Evolutionary conservation across 2,888 invertebrate species (phyloP).

Genomic region (Machimus rusticus): DNA sequence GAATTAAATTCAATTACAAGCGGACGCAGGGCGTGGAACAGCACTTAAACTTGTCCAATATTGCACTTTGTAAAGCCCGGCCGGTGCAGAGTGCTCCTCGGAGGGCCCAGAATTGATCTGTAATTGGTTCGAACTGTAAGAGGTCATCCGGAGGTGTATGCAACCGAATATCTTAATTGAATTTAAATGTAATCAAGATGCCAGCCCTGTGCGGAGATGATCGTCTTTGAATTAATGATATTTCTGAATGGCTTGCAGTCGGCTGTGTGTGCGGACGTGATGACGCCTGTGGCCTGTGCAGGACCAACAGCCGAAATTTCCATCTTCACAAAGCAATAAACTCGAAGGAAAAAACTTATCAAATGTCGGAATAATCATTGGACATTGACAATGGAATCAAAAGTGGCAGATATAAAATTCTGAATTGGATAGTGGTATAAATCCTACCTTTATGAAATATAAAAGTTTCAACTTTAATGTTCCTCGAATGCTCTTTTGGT

Average conservation of each 20-base stretch:
- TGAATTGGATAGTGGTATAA: too few relatives aligned
- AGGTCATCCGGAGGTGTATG: conserved; percentile 18
- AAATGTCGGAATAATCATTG: too few relatives aligned
- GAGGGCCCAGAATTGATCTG: conserved; percentile 8
- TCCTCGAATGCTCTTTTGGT: neutral
- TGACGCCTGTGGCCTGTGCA: neutral
- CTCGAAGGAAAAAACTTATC: too few relatives aligned
- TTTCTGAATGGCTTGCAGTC: neutral
- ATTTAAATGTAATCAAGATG: conserved; percentile 27
- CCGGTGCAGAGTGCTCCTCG: neutral
- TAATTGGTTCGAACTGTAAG: conserved; percentile 21
- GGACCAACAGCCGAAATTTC: neutral
- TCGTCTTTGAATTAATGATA: conserved; percentile 20
- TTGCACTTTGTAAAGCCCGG: neutral
- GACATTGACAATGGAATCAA: too few relatives aligned
- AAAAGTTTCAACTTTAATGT: too few relatives aligned
- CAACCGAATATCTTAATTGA: conserved; percentile 26
- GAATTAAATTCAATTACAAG: conserved; percentile 15
- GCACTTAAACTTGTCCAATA: neutral
- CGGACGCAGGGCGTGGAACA: neutral
- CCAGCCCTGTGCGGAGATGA: conserved; percentile 1
- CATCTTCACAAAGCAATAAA: neutral
- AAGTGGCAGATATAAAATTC: too few relatives aligned
- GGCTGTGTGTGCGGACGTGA: neutral
- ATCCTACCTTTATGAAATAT: too few relatives aligned